Conservation (phyloP, 92 coral and sea anemone species). For the Diadumene lineata region DNA sequence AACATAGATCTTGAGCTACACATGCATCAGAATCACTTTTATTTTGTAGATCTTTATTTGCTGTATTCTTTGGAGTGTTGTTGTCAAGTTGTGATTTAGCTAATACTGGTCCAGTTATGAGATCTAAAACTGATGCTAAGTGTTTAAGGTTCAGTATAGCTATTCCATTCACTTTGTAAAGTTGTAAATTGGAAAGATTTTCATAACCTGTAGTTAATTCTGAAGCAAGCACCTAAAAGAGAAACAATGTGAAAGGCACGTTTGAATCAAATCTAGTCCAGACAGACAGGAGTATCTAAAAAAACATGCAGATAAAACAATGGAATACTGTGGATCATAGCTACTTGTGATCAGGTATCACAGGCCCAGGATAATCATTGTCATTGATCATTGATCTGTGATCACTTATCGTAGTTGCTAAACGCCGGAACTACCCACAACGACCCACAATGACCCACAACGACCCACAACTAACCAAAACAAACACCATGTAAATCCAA, state of each 20-base stretch:
- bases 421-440: no score
- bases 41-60: neutral
- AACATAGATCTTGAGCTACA: slow-evolving; percentile 26
- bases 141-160: slow-evolving; percentile 75
- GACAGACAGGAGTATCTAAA: no score
- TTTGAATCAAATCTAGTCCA: no score
- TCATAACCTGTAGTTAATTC: slow-evolving; percentile 88
- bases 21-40: slow-evolving; percentile 20
- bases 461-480: no score
- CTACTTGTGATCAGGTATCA: no score
- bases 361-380: no score
- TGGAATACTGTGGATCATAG: no score
- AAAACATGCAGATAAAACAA: no score
- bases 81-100: slow-evolving; percentile 4
- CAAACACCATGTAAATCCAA: no score
- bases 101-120: slow-evolving; percentile 59
- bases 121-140: slow-evolving; percentile 71
- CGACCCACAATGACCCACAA: no score
- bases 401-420: no score
- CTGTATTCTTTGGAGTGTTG: neutral
- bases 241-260: neutral
- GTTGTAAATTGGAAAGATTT: slow-evolving; percentile 76
- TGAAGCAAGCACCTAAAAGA: slow-evolving; percentile 74
- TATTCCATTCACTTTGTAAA: slow-evolving; percentile 77
- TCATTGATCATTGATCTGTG: no score